phyloP scores from a whole-genome alignment of 2,888 invertebrate genomes.

The Caenorhabditis japonica region DNA sequence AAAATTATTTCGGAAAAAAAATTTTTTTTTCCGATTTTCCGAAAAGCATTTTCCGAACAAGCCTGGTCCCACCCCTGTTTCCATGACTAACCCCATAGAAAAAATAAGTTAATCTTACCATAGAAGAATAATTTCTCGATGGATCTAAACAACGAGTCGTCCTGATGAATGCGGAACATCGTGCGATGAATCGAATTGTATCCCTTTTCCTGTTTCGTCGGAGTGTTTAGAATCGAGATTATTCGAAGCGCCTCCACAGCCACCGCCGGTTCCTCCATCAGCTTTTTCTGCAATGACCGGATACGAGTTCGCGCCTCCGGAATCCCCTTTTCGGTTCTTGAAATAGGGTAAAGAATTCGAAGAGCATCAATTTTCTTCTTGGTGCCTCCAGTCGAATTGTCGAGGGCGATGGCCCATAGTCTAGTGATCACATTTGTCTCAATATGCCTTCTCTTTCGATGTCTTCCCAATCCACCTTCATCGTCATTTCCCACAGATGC shows the following conservation, averaged over 20 bases:
- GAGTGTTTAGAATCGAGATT: conserved; percentile 31
- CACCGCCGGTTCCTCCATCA: conserved; percentile 18
- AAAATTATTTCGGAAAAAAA: no score
- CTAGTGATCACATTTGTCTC: conserved; percentile 11
- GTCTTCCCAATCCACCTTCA: conserved; percentile 4
- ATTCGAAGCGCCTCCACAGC: conserved; percentile 46
- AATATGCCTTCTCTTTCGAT: conserved; percentile 26
- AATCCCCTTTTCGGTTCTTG: conserved; percentile 29
- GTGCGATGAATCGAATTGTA: conserved; percentile 2
- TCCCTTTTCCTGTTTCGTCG: conserved; percentile 9
- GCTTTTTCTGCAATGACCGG: conserved; percentile 49
- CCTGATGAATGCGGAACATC: conserved; percentile 47
- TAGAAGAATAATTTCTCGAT: conserved; percentile 53
- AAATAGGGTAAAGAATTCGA: conserved; percentile 33
- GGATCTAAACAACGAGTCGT: conserved; percentile 50
- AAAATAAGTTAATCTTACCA: conserved; percentile 16
- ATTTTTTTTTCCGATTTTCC: no score
- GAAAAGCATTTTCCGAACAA: no score
- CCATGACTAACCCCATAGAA: no score
- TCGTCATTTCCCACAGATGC: conserved; percentile 10
- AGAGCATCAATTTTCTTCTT: conserved; percentile 27
- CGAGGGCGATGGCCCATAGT: conserved; percentile 24
- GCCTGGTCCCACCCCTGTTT: no score
- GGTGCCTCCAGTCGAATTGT: conserved; percentile 3
- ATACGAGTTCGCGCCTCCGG: conserved; percentile 30